A percentile compares a stretch with the other conserved stretches of the same genome.
Evolutionary conservation across 2,888 invertebrate genomes (phyloP).

Genomic region (Oscheius myriophilus): DNA sequence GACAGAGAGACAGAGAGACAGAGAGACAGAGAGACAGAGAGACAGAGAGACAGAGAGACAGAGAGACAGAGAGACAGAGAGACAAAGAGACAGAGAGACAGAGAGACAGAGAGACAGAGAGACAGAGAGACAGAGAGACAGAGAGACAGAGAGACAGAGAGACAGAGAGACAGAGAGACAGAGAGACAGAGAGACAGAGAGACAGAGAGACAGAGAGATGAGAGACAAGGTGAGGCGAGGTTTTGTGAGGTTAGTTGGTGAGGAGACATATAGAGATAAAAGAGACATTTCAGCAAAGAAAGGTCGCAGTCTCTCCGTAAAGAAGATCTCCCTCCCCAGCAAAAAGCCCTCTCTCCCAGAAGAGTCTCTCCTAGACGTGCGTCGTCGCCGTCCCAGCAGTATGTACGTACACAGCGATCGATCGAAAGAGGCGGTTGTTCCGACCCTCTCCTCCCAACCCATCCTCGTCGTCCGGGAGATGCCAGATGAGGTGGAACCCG

Average conservation of each 20-base stretch:
- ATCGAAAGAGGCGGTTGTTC: background rate
- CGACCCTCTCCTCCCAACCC: too few species aligned
- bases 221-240: too few species aligned
- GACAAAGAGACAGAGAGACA: background rate
- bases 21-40: too few species aligned
- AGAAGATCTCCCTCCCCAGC: constrained; percentile 46
- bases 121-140: too few species aligned
- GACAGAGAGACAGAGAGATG: too few species aligned
- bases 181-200: too few species aligned
- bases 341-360: constrained; percentile 42
- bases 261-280: too few species aligned
- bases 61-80: too few species aligned
- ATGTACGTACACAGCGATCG: constrained; percentile 37
- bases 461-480: background rate
- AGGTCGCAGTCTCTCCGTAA: constrained; percentile 33
- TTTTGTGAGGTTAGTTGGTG: too few species aligned
- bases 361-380: constrained; percentile 34
- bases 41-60: too few species aligned
- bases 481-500: constrained; percentile 24
- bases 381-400: constrained; percentile 48
- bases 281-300: background rate
- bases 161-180: too few species aligned
- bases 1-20: background rate
- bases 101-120: background rate
- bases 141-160: too few species aligned